phyloP scores from a whole-genome alignment of 2,888 invertebrate genomes.

The Bruchidius siliquastri region DNA sequence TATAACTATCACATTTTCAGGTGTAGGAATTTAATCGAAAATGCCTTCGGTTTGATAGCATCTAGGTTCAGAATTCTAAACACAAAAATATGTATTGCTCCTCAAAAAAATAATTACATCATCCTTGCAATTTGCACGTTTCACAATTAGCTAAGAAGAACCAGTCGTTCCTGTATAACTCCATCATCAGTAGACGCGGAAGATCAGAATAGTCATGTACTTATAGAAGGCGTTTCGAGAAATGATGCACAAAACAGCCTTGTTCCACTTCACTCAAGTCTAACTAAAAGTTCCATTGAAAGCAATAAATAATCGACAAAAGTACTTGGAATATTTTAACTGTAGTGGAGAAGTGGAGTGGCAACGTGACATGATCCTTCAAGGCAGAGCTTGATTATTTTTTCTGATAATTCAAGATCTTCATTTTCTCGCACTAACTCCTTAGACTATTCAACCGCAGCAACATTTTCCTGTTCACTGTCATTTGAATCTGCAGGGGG shows the following conservation, averaged over 20 bases:
- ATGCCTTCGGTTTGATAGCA: slow-evolving; percentile 25
- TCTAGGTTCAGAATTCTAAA: slow-evolving; percentile 18
- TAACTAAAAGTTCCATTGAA: background rate
- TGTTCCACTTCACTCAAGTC: slow-evolving; percentile 3
- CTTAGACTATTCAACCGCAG: slow-evolving; percentile 3
- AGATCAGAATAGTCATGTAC: slow-evolving; percentile 6
- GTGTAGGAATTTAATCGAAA: slow-evolving; percentile 19
- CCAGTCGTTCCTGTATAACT: slow-evolving; percentile 1
- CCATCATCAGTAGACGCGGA: slow-evolving; percentile 7
- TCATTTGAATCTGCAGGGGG: slow-evolving; percentile 6
- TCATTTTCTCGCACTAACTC: slow-evolving; percentile 1
- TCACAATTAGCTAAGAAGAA: slow-evolving; percentile 16
- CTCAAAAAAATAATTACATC: slow-evolving; percentile 16
- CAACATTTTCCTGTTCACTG: slow-evolving; percentile 6
- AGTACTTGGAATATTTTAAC: slow-evolving; percentile 12
- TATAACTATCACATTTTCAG: slow-evolving; percentile 14
- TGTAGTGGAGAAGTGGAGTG: slow-evolving; percentile 10
- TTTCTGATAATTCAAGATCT: background rate
- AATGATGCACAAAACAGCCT: slow-evolving; percentile 1
- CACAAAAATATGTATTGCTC: slow-evolving; percentile 15
- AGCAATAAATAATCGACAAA: slow-evolving; percentile 6
- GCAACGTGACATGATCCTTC: slow-evolving; percentile 9
- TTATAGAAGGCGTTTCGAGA: background rate
- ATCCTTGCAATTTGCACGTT: slow-evolving; percentile 21
- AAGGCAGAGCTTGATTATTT: slow-evolving; percentile 1